Base-by-base conservation (phyloP, 2,888 invertebrate genomes). In the Melieria omissa region DNA sequence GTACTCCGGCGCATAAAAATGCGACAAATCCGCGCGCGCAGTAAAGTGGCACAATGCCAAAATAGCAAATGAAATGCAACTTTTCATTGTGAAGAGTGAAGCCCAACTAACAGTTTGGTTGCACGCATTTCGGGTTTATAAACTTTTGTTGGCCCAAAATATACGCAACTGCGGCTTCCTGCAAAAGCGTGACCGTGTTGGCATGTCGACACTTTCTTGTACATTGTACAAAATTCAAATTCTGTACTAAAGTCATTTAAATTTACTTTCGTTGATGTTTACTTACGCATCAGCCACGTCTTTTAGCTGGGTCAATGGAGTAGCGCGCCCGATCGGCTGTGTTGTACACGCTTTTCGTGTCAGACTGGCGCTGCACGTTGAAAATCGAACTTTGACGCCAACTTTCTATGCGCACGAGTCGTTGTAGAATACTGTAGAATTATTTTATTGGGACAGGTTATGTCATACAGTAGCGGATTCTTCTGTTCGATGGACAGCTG, bases 351-450 rank as follows among this genome's bases (percentile, higher is more conserved):
- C 63, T 70, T 76, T 57, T 68, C 70, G 10, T 76, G 78, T 76
- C 73, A 55, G 49, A 8, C 12, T 46, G 55, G 41, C 42, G 49
- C 42, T 65, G 9, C 41, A 14, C 16, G 14, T 60, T 41, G 12
- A 70, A 63, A 46, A 58, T 45, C 14, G 60, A 60, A 29, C 12
- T 55, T 45, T 55, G 45, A 8, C 42, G 12, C 42, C 65, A 76
- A 82, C 84, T 84, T 84, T 84, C 83, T 78, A 80, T 76, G 73
- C 68, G 72, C 83, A 84, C 81, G 82, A 76, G 58, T 73, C 41
- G 46, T 6, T 41, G 64, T 47, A 10, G 45, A 46, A 62, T 9
- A 5, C 9, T 61, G 42, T 61, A 54, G 10, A 2, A 55, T 52
- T 65, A 60, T 16, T 12, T 54, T 74, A 70, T 80, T 80, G 77